Base-by-base conservation (phyloP, 2,113 vertebrate genomes). In the Uropsilus gracilis region DNA sequence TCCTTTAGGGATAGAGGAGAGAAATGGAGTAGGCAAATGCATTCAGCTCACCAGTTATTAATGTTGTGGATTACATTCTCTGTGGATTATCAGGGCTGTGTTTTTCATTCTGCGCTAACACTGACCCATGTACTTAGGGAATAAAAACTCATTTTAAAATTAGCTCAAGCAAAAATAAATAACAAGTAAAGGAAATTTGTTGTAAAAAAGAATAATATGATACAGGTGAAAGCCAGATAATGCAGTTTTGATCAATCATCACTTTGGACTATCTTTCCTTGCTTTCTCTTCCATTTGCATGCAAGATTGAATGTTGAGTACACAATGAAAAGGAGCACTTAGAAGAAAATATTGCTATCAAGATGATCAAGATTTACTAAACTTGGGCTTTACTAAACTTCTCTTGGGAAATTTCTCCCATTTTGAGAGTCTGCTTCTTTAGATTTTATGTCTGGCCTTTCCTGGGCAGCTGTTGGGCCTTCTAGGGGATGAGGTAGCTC, bases 141-240 rank as follows among this genome's bases (percentile, higher is more conserved):
- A 92, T 86, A 95, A 82, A 86, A 89, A 68, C 37, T 76, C 86
- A 94, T 94, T 95, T 93, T 89, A 82, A 96, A 97, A 96, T 96
- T 95, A 97, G 66, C 69, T n/a, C 76, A 89, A 48, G 73, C 50
- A 93, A 96, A 97, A 96, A 92, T 81, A 96, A 96, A 77, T 95
- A 90, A 96, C 28, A 55, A 97, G 69, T 37, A 72, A 50, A 92
- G 85, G 94, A 95, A 94, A 87, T 57, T 30, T 22, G 42, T 32
- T 84, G 61, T 57, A 44, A 63, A 86, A 82, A 86, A 37, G 37
- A 91, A 53, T 16, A 68, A 66, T 76, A 53, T 4, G 57, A 86
- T 50, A 63, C 50, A 84, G 22, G 44, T 34, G 57, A 80, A 84
- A 95, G 75, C 39, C 81, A 57, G 42, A 72, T 44, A 82, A 66